A percentile compares a stretch with the other conserved stretches of the same genome.
phyloP scores from a whole-genome alignment of 1,140 invertebrate genomes.

The Ceratitis capitata region DNA sequence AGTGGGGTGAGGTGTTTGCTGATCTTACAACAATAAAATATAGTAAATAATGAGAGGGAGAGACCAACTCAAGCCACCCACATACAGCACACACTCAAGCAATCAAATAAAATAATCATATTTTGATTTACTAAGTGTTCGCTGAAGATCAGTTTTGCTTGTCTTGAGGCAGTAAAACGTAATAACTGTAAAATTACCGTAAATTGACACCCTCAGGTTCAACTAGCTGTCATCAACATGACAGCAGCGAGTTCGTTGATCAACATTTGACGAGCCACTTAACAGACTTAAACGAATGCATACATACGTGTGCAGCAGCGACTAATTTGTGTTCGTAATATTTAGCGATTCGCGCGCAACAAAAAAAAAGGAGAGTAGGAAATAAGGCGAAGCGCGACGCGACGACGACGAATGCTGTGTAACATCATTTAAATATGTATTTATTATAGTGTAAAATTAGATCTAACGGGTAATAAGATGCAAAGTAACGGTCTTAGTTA shows the following conservation, averaged over 20 bases:
- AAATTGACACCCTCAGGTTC: slow-evolving; percentile 30
- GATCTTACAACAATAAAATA: too few relatives aligned
- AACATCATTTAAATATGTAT: background rate
- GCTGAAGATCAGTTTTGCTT: background rate
- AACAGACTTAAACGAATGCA: background rate
- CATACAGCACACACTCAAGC: background rate
- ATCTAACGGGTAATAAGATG: slow-evolving; percentile 29
- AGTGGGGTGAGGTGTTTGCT: background rate
- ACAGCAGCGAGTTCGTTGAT: background rate
- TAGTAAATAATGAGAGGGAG: too few relatives aligned
- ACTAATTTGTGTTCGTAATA: background rate
- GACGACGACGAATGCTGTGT: background rate
- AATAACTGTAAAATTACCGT: slow-evolving; percentile 11
- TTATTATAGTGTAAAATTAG: slow-evolving; percentile 8
- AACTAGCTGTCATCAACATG: background rate
- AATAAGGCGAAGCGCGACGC: background rate
- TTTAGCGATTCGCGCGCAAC: too few relatives aligned
- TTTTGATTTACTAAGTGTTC: background rate
- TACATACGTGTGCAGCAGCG: background rate
- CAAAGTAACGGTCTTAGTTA: background rate
- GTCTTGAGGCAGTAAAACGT: background rate
- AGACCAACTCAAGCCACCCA: background rate
- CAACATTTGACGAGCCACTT: slow-evolving; percentile 13
- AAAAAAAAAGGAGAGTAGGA: background rate
- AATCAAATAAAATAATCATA: background rate